Evolutionary conservation across 2,113 vertebrate species (phyloP).

Genomic region (Entelurus aequoreus): DNA sequence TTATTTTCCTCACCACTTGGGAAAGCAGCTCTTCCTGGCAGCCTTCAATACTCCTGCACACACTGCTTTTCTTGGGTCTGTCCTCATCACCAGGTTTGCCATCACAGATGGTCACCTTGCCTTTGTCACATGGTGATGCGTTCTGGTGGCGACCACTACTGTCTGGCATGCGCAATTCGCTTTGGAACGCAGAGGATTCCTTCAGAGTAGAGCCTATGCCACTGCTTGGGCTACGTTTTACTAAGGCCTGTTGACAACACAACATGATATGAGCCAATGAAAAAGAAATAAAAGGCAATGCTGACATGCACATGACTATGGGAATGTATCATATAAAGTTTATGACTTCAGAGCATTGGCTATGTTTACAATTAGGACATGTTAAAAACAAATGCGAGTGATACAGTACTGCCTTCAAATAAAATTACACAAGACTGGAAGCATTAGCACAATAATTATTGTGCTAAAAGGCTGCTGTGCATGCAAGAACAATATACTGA

Average conservation of each 20-base stretch:
- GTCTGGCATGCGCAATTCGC: slow-evolving; percentile 86
- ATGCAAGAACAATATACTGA: slow-evolving; percentile 5
- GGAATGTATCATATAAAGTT: background rate
- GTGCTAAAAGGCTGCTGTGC: background rate
- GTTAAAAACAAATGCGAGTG: slow-evolving; percentile 7
- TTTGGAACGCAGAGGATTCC: slow-evolving; percentile 93
- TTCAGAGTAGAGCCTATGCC: slow-evolving; percentile 96
- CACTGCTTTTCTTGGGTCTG: slow-evolving; percentile 91
- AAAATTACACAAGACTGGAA: slow-evolving; percentile 6
- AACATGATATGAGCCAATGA: slow-evolving; percentile 15
- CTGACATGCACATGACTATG: background rate
- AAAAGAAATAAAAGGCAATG: background rate
- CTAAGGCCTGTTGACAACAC: slow-evolving; percentile 77
- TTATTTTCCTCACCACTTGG: slow-evolving; percentile 76
- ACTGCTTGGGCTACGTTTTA: slow-evolving; percentile 95
- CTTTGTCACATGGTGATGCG: slow-evolving; percentile 86
- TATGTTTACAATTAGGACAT: slow-evolving; percentile 12
- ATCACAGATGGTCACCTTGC: slow-evolving; percentile 90
- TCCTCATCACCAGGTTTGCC: slow-evolving; percentile 89
- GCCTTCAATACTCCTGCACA: slow-evolving; percentile 92
- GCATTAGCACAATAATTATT: background rate
- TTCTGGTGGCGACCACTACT: slow-evolving; percentile 87
- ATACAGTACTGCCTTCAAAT: background rate
- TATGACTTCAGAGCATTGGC: background rate
- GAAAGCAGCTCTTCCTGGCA: slow-evolving; percentile 89